Percentiles rank a stretch among this genome's conserved stretches.
Conservation (phyloP, 2,888 invertebrate species). For the Branchipolynoe longqiensis region DNA sequence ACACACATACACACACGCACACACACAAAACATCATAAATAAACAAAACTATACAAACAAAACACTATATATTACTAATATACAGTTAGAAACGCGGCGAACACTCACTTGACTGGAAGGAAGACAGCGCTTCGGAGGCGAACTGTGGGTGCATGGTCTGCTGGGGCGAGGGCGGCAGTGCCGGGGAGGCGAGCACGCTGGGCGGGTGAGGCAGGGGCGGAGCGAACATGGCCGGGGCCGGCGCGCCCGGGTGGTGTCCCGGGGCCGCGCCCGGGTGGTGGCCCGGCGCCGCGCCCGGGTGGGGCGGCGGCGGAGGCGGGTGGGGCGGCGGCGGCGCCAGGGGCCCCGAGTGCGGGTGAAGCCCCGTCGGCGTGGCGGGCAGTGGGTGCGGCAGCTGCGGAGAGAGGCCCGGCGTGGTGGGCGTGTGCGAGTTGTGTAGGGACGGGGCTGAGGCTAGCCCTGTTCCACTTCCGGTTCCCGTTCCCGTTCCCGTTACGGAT, state of each 20-base stretch:
- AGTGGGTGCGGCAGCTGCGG: conserved; percentile 29
- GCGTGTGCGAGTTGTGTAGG: conserved; percentile 47
- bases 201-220: conserved; percentile 35
- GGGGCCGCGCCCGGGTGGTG: background rate
- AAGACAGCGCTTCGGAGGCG: conserved; percentile 35
- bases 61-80: too few species aligned
- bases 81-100: background rate
- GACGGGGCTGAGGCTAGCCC: too few species aligned
- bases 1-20: background rate
- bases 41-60: background rate
- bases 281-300: background rate
- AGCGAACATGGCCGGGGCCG: conserved; percentile 46
- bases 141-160: background rate
- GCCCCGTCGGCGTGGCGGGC: background rate
- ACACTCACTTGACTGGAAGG: conserved; percentile 59
- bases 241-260: background rate
- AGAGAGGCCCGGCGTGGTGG: conserved; percentile 41
- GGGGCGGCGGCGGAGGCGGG: background rate
- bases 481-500: background rate
- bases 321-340: conserved; percentile 15
- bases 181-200: conserved; percentile 36
- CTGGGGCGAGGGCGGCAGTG: conserved; percentile 33
- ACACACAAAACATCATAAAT: background rate
- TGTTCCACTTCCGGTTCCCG: too few species aligned
- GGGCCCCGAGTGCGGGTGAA: conserved; percentile 22